Conservation (phyloP, 2,113 vertebrate genomes). For the Clupea harengus region DNA sequence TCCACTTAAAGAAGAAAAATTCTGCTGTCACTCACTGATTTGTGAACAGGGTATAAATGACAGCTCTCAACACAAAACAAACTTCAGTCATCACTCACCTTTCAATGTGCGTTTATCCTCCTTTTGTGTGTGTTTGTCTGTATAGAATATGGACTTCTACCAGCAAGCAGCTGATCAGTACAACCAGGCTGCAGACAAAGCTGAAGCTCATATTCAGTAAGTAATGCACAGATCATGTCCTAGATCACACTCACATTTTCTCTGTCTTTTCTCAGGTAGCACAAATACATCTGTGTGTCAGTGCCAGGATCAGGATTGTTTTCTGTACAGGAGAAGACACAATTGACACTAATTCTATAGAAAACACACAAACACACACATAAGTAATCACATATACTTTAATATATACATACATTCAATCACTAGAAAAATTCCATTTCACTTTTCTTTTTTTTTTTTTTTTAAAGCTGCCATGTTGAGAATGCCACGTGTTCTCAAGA, state of each 20-base stretch:
- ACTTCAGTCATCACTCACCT: not conserved
- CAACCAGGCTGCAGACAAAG: constrained; percentile 77
- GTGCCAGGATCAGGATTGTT: not conserved
- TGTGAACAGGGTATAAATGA: not conserved
- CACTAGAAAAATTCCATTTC: not conserved
- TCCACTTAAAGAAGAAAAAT: no score
- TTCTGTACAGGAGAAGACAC: not conserved
- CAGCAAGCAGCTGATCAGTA: constrained; percentile 81
- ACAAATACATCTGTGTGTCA: no score
- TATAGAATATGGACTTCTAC: constrained; percentile 86
- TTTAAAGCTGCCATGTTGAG: not conserved
- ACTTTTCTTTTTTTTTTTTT: no score
- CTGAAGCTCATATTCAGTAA: constrained; percentile 83
- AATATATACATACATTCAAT: not conserved
- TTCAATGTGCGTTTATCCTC: not conserved
- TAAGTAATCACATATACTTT: no score
- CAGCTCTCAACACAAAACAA: not conserved
- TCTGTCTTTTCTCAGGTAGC: not conserved
- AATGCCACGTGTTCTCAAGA: not conserved
- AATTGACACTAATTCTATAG: not conserved
- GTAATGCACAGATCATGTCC: constrained; percentile 23
- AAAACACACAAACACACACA: not conserved
- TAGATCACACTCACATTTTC: not conserved
- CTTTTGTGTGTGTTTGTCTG: constrained; percentile 34
- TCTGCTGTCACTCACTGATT: not conserved